Percentiles rank a stretch among this genome's conserved stretches.
Conservation (phyloP, 2,113 vertebrate species). For the Ctenomys sociabilis region DNA sequence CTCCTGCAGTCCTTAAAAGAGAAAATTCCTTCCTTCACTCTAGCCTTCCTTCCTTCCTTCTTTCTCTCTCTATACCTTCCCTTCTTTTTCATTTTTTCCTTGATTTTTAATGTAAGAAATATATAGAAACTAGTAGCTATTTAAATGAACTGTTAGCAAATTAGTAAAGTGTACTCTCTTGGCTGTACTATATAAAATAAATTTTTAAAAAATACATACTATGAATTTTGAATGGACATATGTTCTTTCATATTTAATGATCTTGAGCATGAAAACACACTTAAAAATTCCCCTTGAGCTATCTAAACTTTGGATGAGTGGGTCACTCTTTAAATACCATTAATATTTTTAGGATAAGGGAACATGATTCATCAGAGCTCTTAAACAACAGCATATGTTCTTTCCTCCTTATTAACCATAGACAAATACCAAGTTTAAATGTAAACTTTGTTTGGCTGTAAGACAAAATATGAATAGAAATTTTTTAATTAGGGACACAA, state of each 20-base stretch:
- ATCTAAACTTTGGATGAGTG: conserved; percentile 62
- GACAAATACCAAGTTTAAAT: conserved; percentile 51
- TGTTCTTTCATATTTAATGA: conserved; percentile 61
- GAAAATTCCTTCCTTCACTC: neutral
- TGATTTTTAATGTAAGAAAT: neutral
- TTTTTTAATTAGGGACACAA: neutral
- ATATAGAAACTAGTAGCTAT: neutral
- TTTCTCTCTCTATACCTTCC: too few relatives aligned
- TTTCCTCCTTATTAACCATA: conserved; percentile 70
- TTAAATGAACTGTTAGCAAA: conserved; percentile 27
- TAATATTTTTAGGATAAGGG: conserved; percentile 58
- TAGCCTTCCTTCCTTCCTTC: neutral
- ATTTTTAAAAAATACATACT: conserved; percentile 62
- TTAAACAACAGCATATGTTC: conserved; percentile 57
- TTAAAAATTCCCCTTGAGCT: conserved; percentile 67
- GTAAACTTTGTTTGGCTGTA: conserved; percentile 45
- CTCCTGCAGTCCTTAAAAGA: neutral
- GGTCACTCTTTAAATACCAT: conserved; percentile 72
- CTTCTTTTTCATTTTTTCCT: neutral
- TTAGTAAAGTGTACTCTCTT: conserved; percentile 18
- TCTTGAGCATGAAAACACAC: conserved; percentile 49
- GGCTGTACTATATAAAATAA: neutral
- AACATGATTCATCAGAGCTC: conserved; percentile 18
- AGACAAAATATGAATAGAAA: conserved; percentile 53
- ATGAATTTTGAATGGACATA: neutral